These are phyloP conservation scores for Acanthoscelides obtectus DNA, from an alignment of 2,888 invertebrate genomes.

Conservation along the genomic window DNA sequence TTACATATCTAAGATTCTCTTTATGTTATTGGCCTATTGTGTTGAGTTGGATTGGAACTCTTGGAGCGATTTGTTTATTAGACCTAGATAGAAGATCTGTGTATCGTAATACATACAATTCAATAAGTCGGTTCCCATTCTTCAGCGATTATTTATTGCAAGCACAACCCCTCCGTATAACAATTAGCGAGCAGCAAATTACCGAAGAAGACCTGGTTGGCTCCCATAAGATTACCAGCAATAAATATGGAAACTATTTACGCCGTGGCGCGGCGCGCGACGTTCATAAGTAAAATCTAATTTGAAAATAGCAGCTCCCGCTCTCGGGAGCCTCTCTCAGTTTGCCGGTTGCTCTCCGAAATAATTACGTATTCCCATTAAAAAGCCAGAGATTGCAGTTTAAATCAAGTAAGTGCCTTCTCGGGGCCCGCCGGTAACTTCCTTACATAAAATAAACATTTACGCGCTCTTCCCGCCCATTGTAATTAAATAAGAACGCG, in stretches of 20 bases:
- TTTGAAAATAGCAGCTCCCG: background rate
- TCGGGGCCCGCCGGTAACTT: slow-evolving; percentile 14
- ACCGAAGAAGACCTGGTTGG: background rate
- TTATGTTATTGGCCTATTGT: no score
- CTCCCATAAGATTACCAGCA: background rate
- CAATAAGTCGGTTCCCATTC: background rate
- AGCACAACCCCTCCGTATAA: background rate
- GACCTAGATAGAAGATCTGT: no score
- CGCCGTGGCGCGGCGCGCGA: background rate
- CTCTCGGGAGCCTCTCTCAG: background rate
- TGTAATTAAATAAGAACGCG: slow-evolving; percentile 22
- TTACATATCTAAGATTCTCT: no score
- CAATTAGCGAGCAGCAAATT: background rate
- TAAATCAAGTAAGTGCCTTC: slow-evolving; percentile 24
- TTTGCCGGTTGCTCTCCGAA: slow-evolving; percentile 1
- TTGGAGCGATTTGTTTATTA: no score
- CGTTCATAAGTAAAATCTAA: background rate
- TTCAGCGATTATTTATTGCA: background rate
- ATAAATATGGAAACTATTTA: background rate
- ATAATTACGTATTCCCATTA: slow-evolving; percentile 24
- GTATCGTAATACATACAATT: no score
- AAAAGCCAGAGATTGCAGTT: slow-evolving; percentile 25
- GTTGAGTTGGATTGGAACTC: no score
- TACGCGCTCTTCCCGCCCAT: slow-evolving; percentile 21
- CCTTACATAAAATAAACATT: slow-evolving; percentile 31